Evolutionary conservation across 1,140 invertebrate genomes (phyloP), one percentile per base, ranked within the genome.

Genomic region (Caenorhabditis latens): DNA sequence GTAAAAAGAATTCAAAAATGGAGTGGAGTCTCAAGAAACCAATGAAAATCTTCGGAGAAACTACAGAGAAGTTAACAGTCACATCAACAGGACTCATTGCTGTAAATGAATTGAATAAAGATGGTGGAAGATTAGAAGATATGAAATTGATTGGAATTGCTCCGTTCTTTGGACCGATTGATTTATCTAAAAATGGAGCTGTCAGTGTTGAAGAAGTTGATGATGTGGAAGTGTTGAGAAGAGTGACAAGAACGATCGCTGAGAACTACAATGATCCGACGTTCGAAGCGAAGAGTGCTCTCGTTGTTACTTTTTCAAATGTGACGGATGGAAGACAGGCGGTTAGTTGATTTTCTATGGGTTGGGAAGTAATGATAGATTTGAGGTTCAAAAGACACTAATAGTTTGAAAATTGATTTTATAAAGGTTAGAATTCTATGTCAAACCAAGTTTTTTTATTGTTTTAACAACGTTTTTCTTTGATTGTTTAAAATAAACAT

Each of bases 91-190:
- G 91, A 48, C 63, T 92, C 9, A 90, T 92, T 63, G 82, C 89
- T 53, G 84, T 92, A 2, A 84, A 92, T 24, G 91, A 91, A 21
- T 19, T 75, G 14, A 58, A 84, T 32, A 61, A 65, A 32, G 9
- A 67, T 55, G 86, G 46, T 19, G 87, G 83, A 16, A 55, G 84
- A 32, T 86, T 92, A 14, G 92, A 92, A 55, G 90, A 90, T 21
- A 90, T 90, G 90, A 71, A 91, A 32, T 55, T 88, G 14, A 53
- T 83, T 24, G 91, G 89, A 53, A 84, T 92, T 48, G 91, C 91
- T 57, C 92, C 91, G 14, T 93, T 93, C 88, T 92, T 91, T 71
- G 89, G 90, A 24, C 83, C 90, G 2, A 92, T 92, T 42, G 92
- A 92, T 63, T 61, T 92, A n/a, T 83, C 89, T 7, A 63, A 21